Conservation (phyloP, 37 sponge, comb jelly and placozoan species). For the Sycon ciliatum region DNA sequence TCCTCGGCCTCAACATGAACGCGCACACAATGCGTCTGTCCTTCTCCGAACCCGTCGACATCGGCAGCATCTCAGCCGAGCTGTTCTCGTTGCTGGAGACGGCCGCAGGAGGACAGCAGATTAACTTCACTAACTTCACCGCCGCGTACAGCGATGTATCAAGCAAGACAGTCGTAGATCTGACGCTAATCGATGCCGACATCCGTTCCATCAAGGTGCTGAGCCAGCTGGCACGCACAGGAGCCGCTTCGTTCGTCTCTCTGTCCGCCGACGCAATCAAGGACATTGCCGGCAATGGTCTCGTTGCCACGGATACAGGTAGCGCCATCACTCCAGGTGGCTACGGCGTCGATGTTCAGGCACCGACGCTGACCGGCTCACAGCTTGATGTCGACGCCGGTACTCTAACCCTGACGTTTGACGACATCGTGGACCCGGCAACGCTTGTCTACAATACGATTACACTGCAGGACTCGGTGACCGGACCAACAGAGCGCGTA, state of each 20-base stretch:
- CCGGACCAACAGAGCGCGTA: no score
- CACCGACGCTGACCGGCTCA: conserved; percentile 56
- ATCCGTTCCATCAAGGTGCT: conserved; percentile 46
- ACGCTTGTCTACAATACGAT: conserved; percentile 43
- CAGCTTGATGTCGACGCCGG: conserved; percentile 65
- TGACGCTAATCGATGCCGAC: conserved; percentile 48
- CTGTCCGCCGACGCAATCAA: conserved; percentile 46
- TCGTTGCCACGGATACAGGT: neutral
- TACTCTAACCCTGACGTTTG: conserved; percentile 47
- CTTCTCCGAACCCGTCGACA: conserved; percentile 60
- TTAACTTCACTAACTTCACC: conserved; percentile 11
- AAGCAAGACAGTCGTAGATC: conserved; percentile 27
- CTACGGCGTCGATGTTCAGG: no score
- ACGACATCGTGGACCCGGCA: conserved; percentile 67
- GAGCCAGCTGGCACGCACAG: conserved; percentile 25
- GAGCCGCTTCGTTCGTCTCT: conserved; percentile 27
- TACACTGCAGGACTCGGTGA: conserved; percentile 24
- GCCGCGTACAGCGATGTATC: conserved; percentile 21
- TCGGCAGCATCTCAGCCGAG: neutral
- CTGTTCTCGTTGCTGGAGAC: neutral
- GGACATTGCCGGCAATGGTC: conserved; percentile 62
- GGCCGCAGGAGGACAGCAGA: neutral
- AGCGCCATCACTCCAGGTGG: no score
- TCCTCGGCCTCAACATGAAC: conserved; percentile 70
- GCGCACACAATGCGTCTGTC: conserved; percentile 38